These are phyloP conservation scores for Craterocephalus amniculus DNA, from an alignment of 2,797 vertebrate genomes.

Conservation along the genomic window DNA sequence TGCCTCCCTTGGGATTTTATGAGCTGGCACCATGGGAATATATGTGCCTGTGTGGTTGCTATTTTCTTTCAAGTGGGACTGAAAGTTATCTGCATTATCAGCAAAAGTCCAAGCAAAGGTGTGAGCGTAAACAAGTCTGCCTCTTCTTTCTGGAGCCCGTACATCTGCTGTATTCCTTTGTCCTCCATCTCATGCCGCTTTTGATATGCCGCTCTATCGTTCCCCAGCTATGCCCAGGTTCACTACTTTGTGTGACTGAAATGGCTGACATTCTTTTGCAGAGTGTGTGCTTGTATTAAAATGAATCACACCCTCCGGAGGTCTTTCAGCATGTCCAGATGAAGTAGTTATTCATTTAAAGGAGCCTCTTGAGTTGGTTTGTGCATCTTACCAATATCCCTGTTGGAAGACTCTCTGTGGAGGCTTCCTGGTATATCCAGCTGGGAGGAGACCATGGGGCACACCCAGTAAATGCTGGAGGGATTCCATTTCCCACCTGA, in stretches of 20 bases:
- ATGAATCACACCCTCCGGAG: constrained; percentile 2
- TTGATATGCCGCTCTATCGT: neutral
- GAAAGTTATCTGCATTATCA: neutral
- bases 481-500: constrained; percentile 25
- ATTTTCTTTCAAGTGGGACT: neutral
- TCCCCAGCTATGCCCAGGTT: neutral
- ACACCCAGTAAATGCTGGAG: neutral
- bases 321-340: constrained; percentile 1
- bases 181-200: neutral
- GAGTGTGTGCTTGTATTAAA: constrained; percentile 1
- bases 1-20: neutral
- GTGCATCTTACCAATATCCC: constrained; percentile 22
- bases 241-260: neutral
- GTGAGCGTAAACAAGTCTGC: neutral
- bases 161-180: neutral
- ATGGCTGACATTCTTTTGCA: neutral
- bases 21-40: neutral
- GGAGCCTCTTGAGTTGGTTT: constrained; percentile 14
- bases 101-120: neutral
- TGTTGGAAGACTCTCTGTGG: constrained; percentile 11
- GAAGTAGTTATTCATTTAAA: constrained; percentile 21
- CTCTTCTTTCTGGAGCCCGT: neutral
- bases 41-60: neutral
- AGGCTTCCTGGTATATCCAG: constrained; percentile 19
- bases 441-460: constrained; percentile 11